phyloP scores from a whole-genome alignment of 2,888 invertebrate genomes.

The Megastigmus dorsalis region DNA sequence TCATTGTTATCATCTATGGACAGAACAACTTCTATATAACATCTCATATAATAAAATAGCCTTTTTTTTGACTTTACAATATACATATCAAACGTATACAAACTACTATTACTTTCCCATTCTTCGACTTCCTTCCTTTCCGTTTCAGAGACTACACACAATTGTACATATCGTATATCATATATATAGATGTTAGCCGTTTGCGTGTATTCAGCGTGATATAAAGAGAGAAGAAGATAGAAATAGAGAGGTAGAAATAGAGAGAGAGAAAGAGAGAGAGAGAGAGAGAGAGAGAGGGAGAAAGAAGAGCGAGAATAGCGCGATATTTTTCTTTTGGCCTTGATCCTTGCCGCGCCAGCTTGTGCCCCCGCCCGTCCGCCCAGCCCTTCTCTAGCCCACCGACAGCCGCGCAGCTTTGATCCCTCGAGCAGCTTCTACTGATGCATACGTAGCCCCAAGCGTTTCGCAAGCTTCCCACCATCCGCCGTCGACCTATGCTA shows the following conservation, averaged over 20 bases:
- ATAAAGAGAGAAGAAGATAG: neutral
- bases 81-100: no score
- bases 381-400: no score
- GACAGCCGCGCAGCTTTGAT: no score
- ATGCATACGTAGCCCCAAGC: no score
- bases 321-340: no score
- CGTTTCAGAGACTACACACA: slow-evolving; percentile 19
- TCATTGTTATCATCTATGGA: no score
- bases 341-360: no score
- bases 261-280: neutral
- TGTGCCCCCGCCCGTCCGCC: no score
- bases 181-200: slow-evolving; percentile 13
- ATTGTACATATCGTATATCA: slow-evolving; percentile 1
- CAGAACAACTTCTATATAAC: no score
- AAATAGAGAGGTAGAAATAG: neutral
- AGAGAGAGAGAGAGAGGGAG: neutral
- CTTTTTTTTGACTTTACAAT: neutral
- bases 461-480: no score
- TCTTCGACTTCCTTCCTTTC: slow-evolving; percentile 15
- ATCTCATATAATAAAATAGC: neutral
- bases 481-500: no score
- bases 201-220: slow-evolving; percentile 4
- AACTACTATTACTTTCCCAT: slow-evolving; percentile 25
- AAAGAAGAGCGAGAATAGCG: neutral
- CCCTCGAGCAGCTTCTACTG: no score